phyloP scores from a whole-genome alignment of 2,113 vertebrate genomes.

The Boleophthalmus pectinirostris region DNA sequence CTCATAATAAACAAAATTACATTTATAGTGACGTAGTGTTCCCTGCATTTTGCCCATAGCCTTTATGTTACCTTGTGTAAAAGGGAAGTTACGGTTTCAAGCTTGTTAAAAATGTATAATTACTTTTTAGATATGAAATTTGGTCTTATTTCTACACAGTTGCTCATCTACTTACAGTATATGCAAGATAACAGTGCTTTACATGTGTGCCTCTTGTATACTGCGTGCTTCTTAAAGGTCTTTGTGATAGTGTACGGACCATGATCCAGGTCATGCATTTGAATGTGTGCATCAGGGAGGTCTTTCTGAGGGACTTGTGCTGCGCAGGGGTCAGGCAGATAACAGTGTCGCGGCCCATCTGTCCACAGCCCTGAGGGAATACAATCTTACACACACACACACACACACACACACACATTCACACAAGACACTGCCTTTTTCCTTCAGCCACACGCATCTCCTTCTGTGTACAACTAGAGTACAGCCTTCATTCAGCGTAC shows the following conservation, averaged over 20 bases:
- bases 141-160: not conserved
- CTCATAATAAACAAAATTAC: too few species aligned
- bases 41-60: not conserved
- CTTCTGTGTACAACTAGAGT: slow-evolving; percentile 24
- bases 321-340: slow-evolving; percentile 57
- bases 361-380: slow-evolving; percentile 52
- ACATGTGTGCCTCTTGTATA: not conserved
- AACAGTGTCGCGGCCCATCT: slow-evolving; percentile 63
- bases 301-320: slow-evolving; percentile 38
- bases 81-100: not conserved
- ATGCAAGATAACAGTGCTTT: not conserved
- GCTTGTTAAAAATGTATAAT: not conserved
- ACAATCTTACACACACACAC: slow-evolving; percentile 20
- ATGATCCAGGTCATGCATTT: slow-evolving; percentile 21
- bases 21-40: not conserved
- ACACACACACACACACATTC: slow-evolving; percentile 4
- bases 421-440: slow-evolving; percentile 34
- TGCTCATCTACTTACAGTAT: not conserved
- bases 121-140: too few species aligned
- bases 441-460: slow-evolving; percentile 35
- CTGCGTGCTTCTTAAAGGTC: not conserved
- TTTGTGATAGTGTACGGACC: not conserved
- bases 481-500: slow-evolving; percentile 35
- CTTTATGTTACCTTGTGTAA: not conserved
- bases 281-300: slow-evolving; percentile 8